A percentile compares a stretch with the other conserved stretches of the same genome.
Conservation (phyloP, 2,797 vertebrate species). For the Gymnoscopelus microlampas region DNA sequence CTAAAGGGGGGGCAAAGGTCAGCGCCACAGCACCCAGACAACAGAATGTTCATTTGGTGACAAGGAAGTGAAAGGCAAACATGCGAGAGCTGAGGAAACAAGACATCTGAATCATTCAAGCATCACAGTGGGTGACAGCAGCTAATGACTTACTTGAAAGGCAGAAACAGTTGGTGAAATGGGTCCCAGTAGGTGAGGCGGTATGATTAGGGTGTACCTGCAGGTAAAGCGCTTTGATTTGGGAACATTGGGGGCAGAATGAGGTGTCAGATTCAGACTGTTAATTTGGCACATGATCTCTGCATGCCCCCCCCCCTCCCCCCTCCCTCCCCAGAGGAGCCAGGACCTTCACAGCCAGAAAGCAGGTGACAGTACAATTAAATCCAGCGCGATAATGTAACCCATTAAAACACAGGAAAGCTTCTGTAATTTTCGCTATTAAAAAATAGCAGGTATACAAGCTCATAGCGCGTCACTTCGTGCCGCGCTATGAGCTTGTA, state of each 20-base stretch:
- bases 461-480: too few species aligned
- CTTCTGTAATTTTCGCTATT: too few species aligned
- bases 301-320: conserved; percentile 27
- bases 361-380: conserved; percentile 32
- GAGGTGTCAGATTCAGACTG: conserved; percentile 36
- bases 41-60: too few species aligned
- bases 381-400: too few species aligned
- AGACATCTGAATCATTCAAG: neutral
- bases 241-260: conserved; percentile 28
- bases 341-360: conserved; percentile 32
- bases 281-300: conserved; percentile 35
- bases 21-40: too few species aligned
- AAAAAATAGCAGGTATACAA: too few species aligned
- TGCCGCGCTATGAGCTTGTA: too few species aligned
- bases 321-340: conserved; percentile 1
- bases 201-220: conserved; percentile 4
- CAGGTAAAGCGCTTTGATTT: conserved; percentile 41
- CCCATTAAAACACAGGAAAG: too few species aligned
- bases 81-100: too few species aligned
- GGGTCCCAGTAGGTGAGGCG: conserved; percentile 7
- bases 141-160: neutral
- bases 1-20: too few species aligned
- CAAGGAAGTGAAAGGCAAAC: too few species aligned
- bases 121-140: neutral
- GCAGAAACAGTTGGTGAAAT: neutral